A percentile compares a stretch with the other conserved stretches of the same genome.
These are phyloP conservation scores for Etia nguti DNA, from an alignment of 2,113 vertebrate species.

Conservation along the genomic window DNA sequence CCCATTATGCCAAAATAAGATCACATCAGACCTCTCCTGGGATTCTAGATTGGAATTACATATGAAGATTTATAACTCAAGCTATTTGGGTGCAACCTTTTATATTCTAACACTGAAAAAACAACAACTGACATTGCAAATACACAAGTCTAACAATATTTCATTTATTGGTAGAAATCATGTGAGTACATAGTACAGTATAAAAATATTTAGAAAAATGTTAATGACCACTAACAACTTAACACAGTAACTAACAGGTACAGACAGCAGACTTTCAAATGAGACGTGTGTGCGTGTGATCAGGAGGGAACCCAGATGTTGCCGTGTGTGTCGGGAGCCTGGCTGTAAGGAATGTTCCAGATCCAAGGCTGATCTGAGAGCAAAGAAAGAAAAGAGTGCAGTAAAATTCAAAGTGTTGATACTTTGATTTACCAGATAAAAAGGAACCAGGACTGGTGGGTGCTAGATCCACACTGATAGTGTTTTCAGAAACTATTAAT, in stretches of 20 bases:
- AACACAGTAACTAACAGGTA: not conserved
- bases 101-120: not conserved
- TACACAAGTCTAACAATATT: not conserved
- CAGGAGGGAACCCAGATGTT: constrained; percentile 94
- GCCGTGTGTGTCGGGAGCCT: constrained; percentile 88
- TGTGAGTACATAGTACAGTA: not conserved
- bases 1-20: not conserved
- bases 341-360: constrained; percentile 92
- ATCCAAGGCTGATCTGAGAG: constrained; percentile 91
- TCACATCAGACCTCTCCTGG: not conserved
- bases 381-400: not conserved
- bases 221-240: not conserved
- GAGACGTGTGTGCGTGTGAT: constrained; percentile 12
- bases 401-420: not conserved
- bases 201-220: constrained; percentile 21
- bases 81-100: not conserved
- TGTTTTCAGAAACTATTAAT: not conserved
- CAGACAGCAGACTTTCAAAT: not conserved
- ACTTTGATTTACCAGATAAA: not conserved
- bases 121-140: not conserved
- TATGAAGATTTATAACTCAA: not conserved
- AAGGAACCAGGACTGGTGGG: not conserved
- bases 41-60: not conserved
- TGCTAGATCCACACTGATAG: not conserved
- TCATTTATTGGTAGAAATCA: constrained; percentile 29